Evolutionary conservation across 1,140 invertebrate genomes (phyloP).

Genomic region (Zaprionus vittiger): DNA sequence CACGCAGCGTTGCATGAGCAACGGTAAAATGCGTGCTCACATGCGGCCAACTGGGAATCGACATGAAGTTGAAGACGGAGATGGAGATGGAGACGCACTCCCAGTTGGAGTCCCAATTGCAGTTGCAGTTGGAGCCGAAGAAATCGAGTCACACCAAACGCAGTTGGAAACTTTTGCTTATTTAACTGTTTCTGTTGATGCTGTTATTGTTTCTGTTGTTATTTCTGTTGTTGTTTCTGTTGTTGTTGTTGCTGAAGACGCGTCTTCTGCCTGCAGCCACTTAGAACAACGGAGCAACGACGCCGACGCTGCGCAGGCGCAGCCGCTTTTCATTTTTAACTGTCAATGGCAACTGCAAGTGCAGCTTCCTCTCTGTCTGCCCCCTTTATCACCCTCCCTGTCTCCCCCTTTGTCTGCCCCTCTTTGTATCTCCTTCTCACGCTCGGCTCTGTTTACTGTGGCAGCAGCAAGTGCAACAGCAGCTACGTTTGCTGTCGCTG

Average conservation of each 20-base stretch:
- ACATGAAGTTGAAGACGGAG: background rate
- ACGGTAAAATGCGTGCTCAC: conserved; percentile 73
- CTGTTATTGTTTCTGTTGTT: background rate
- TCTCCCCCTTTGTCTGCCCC: background rate
- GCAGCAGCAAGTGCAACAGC: conserved; percentile 41
- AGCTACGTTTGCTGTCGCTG: conserved; percentile 14
- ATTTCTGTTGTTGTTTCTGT: background rate
- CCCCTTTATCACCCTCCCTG: background rate
- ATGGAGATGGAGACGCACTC: background rate
- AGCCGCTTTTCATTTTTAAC: conserved; percentile 33
- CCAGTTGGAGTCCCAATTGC: conserved; percentile 8
- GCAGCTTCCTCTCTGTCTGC: conserved; percentile 9
- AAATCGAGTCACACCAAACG: conserved; percentile 50
- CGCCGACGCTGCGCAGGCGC: background rate
- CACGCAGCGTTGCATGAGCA: conserved; percentile 42
- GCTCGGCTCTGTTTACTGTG: conserved; percentile 19
- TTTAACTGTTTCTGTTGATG: conserved; percentile 59
- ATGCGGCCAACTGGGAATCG: conserved; percentile 34
- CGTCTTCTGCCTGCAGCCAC: conserved; percentile 20
- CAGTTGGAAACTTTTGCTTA: conserved; percentile 68
- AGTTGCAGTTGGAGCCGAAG: conserved; percentile 15
- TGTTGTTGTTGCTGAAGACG: background rate
- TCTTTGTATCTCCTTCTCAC: background rate
- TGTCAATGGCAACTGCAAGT: conserved; percentile 48
- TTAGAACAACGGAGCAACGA: conserved; percentile 42